These are phyloP conservation scores for Tadarida brasiliensis DNA, from an alignment of 2,797 vertebrate species.

Conservation along the genomic window DNA sequence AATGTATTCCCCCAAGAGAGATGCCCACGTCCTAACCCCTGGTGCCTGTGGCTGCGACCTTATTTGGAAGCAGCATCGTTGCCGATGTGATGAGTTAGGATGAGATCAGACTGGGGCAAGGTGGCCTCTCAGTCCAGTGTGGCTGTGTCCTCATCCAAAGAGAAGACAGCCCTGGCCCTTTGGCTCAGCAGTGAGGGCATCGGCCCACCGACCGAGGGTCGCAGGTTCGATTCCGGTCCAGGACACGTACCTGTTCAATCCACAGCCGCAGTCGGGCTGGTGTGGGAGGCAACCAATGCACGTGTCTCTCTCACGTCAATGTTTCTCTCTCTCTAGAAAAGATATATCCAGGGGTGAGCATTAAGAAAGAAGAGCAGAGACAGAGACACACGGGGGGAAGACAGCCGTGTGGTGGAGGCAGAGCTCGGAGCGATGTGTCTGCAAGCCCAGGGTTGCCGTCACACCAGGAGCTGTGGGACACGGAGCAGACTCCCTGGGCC, in stretches of 20 bases:
- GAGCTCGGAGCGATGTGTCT: neutral
- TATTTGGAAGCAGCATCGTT: neutral
- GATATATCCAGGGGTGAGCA: too few relatives aligned
- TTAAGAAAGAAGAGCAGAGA: neutral
- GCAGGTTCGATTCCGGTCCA: too few relatives aligned
- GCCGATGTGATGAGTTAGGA: neutral
- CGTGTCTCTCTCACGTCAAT: too few relatives aligned
- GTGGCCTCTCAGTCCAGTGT: too few relatives aligned
- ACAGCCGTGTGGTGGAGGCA: neutral
- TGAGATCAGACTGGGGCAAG: neutral
- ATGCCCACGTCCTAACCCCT: neutral
- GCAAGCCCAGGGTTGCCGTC: rapidly evolving
- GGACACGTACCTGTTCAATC: too few relatives aligned
- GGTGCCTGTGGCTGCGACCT: neutral
- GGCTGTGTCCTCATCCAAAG: neutral
- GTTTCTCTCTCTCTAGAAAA: too few relatives aligned
- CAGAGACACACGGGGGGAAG: neutral
- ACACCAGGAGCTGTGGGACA: neutral
- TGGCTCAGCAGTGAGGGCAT: too few relatives aligned
- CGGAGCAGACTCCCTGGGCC: neutral
- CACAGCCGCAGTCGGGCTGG: too few relatives aligned
- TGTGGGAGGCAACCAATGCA: too few relatives aligned
- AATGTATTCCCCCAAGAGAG: neutral
- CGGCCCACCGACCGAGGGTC: too few relatives aligned
- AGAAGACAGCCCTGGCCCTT: too few relatives aligned